These are phyloP conservation scores for Drosophila bifasciata DNA, from an alignment of 1,140 invertebrate species.

Conservation along the genomic window DNA sequence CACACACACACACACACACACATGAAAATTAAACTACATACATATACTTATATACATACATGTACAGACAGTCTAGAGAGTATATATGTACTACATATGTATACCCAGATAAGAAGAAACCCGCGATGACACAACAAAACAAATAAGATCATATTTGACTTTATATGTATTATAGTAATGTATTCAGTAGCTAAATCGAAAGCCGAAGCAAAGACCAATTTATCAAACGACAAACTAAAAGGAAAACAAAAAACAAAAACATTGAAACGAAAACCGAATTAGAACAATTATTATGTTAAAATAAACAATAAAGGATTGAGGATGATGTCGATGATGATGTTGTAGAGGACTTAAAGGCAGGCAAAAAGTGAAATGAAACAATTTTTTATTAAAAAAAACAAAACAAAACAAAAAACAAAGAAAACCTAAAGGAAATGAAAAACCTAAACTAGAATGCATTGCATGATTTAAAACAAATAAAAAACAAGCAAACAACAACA, in stretches of 20 bases:
- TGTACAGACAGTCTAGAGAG: slow-evolving; percentile 60
- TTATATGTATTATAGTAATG: slow-evolving; percentile 79
- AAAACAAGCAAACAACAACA: slow-evolving; percentile 32
- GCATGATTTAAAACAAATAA: slow-evolving; percentile 63
- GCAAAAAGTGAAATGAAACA: slow-evolving; percentile 58
- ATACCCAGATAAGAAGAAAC: slow-evolving; percentile 32
- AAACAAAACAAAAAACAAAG: slow-evolving; percentile 15
- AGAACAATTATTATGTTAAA: slow-evolving; percentile 71
- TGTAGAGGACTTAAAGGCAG: slow-evolving; percentile 8
- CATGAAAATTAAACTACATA: slow-evolving; percentile 21
- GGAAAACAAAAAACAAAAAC: slow-evolving; percentile 17
- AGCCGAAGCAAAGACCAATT: slow-evolving; percentile 83
- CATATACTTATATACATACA: slow-evolving; percentile 31
- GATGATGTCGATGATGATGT: slow-evolving; percentile 17
- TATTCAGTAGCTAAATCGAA: slow-evolving; percentile 72
- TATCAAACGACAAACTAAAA: slow-evolving; percentile 62
- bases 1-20: slow-evolving; percentile 37
- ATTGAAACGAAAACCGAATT: slow-evolving; percentile 20
- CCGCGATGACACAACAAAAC: slow-evolving; percentile 41
- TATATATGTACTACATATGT: too few species aligned
- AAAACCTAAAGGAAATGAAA: slow-evolving; percentile 36
- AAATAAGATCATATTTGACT: slow-evolving; percentile 78
- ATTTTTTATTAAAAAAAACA: slow-evolving; percentile 66
- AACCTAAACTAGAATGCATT: slow-evolving; percentile 59
- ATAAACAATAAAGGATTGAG: slow-evolving; percentile 51